These are phyloP conservation scores for Rhineura floridana DNA, from an alignment of 2,113 vertebrate genomes.

Conservation along the genomic window DNA sequence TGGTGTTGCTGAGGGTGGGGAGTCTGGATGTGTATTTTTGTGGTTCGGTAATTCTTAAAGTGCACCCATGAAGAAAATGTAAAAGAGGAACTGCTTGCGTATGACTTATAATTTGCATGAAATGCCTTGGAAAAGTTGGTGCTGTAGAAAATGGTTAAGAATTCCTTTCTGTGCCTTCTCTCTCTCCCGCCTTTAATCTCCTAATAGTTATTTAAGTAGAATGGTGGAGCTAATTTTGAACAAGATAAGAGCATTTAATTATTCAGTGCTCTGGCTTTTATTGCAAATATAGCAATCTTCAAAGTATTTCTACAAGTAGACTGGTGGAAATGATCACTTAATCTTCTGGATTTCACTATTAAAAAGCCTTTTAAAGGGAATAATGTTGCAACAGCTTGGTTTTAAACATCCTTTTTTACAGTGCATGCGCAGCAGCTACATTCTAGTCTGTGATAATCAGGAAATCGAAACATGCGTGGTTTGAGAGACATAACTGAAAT, in stretches of 20 bases:
- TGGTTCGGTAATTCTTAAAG: background rate
- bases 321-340: background rate
- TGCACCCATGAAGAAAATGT: background rate
- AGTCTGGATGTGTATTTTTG: background rate
- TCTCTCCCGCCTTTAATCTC: background rate
- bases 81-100: background rate
- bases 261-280: background rate
- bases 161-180: background rate
- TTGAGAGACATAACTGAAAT: conserved; percentile 5
- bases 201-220: conserved; percentile 13
- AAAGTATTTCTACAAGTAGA: background rate
- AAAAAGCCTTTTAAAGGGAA: background rate
- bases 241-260: background rate
- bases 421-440: background rate
- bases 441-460: conserved; percentile 9
- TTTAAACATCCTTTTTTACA: conserved; percentile 5
- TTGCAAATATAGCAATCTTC: background rate
- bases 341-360: background rate
- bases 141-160: background rate
- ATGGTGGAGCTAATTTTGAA: background rate
- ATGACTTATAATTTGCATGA: background rate
- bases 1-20: background rate
- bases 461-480: conserved; percentile 53
- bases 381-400: background rate
- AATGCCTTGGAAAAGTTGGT: background rate